Percentiles rank a stretch among this genome's conserved stretches.
phyloP scores from a whole-genome alignment of 2,888 invertebrate genomes.

The Corbicula japonica region DNA sequence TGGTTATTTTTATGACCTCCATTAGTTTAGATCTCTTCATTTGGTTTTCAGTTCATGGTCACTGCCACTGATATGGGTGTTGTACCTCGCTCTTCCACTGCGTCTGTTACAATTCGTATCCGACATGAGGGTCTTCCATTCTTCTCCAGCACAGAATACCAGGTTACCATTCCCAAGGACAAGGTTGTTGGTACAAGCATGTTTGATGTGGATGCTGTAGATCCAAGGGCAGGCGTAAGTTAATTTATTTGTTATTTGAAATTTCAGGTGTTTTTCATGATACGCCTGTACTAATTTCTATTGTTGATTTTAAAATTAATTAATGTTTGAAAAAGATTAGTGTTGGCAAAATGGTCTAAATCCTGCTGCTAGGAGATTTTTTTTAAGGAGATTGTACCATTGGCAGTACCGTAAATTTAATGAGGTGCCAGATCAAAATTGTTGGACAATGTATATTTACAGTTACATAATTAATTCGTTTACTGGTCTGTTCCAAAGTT shows the following conservation, averaged over 20 bases:
- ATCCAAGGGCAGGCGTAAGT: slow-evolving; percentile 72
- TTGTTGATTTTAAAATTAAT: background rate
- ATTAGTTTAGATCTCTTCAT: no score
- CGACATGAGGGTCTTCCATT: slow-evolving; percentile 76
- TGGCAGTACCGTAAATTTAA: no score
- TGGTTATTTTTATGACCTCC: background rate
- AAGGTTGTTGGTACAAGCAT: slow-evolving; percentile 64
- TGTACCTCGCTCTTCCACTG: slow-evolving; percentile 52
- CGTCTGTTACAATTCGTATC: slow-evolving; percentile 78
- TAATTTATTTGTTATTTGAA: no score
- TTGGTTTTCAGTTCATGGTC: slow-evolving; percentile 65
- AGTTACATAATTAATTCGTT: no score
- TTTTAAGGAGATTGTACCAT: no score
- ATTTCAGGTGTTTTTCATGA: no score
- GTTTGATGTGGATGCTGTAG: slow-evolving; percentile 74
- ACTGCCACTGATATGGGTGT: slow-evolving; percentile 70
- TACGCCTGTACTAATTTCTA: background rate
- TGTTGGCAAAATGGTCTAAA: no score
- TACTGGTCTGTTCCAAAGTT: no score
- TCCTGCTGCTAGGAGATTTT: no score
- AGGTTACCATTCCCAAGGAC: slow-evolving; percentile 71
- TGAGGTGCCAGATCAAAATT: no score
- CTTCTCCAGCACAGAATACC: slow-evolving; percentile 75
- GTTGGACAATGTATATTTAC: no score
- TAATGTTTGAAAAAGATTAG: no score